Evolutionary conservation across 1,140 invertebrate species (phyloP).

Genomic region (Bombus waltoni): DNA sequence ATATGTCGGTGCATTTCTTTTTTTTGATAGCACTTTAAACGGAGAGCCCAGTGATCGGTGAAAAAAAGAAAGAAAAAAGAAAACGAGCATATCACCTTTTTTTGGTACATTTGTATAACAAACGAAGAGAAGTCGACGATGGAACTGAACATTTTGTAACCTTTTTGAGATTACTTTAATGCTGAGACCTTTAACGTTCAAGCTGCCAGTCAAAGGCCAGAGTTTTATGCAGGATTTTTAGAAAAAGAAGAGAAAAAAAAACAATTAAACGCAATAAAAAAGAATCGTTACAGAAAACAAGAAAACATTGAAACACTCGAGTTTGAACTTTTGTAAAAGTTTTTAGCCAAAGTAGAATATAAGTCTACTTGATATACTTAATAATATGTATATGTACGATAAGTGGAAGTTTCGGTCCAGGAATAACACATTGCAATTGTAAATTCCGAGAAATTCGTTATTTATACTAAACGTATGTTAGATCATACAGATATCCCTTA

Average conservation of each 20-base stretch:
- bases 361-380: conserved; percentile 73
- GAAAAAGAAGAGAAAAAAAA: conserved; percentile 29
- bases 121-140: conserved; percentile 47
- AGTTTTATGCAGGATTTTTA: conserved; percentile 61
- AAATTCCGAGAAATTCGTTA: conserved; percentile 68
- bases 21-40: conserved; percentile 31
- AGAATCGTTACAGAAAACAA: conserved; percentile 36
- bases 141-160: conserved; percentile 58
- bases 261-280: conserved; percentile 30
- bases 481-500: conserved; percentile 60
- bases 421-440: conserved; percentile 72
- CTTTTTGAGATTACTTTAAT: conserved; percentile 71
- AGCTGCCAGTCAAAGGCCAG: conserved; percentile 61
- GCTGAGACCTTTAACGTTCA: conserved; percentile 54
- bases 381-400: conserved; percentile 67
- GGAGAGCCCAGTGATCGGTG: conserved; percentile 44
- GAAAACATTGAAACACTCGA: conserved; percentile 54
- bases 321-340: conserved; percentile 72
- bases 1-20: conserved; percentile 49
- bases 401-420: conserved; percentile 65
- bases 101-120: conserved; percentile 61
- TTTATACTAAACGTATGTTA: conserved; percentile 61
- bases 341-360: conserved; percentile 73
- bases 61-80: not conserved
- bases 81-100: conserved; percentile 65